These are phyloP conservation scores for Drosophila equinoxialis DNA, from an alignment of 1,140 invertebrate genomes.

Conservation along the genomic window DNA sequence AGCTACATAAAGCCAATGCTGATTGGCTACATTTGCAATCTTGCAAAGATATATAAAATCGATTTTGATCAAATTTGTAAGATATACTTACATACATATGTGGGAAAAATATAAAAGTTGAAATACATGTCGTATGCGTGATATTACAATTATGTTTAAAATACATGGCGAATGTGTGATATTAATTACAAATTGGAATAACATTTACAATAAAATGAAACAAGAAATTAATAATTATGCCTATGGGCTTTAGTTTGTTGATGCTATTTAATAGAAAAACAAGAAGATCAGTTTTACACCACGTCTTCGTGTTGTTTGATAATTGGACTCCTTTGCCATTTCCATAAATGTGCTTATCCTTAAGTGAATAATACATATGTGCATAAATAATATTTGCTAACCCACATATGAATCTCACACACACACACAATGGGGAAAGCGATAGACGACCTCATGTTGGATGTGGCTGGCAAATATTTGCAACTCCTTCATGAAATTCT, in stretches of 20 bases:
- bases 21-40: too few species aligned
- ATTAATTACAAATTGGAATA: too few species aligned
- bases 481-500: background rate
- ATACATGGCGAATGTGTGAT: too few species aligned
- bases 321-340: conserved; percentile 13
- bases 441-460: background rate
- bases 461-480: conserved; percentile 47
- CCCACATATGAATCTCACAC: background rate
- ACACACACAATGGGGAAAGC: background rate
- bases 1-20: too few species aligned
- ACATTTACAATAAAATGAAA: too few species aligned
- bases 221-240: too few species aligned
- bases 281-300: background rate
- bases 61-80: too few species aligned
- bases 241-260: too few species aligned
- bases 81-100: too few species aligned
- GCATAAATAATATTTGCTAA: conserved; percentile 14
- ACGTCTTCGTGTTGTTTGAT: background rate
- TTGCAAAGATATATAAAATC: too few species aligned
- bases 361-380: background rate
- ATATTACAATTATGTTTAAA: background rate
- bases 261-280: background rate
- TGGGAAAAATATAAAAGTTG: background rate
- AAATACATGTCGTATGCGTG: background rate
- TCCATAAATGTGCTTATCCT: conserved; percentile 23